Evolutionary conservation across 2,888 invertebrate species (phyloP).

Genomic region (Lacanobia wlatinum): DNA sequence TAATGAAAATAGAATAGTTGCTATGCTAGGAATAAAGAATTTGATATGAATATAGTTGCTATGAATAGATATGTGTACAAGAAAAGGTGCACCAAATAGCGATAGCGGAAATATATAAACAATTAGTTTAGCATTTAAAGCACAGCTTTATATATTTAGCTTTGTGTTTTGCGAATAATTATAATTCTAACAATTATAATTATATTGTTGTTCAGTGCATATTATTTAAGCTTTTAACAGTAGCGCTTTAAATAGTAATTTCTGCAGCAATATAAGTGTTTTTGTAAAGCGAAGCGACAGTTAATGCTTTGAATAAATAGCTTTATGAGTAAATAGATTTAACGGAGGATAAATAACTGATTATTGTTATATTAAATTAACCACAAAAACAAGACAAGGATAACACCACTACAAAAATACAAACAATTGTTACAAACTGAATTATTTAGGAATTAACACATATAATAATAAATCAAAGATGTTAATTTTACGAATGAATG

Average conservation of each 20-base stretch:
- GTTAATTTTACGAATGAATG: neutral
- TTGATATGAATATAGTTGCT: neutral
- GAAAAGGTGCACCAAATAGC: constrained; percentile 21
- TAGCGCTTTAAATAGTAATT: neutral
- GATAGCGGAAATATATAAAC: neutral
- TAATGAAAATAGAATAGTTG: neutral
- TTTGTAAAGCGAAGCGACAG: neutral
- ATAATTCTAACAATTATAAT: too few relatives aligned
- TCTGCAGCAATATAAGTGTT: neutral
- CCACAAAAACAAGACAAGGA: constrained; percentile 18
- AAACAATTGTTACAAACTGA: constrained; percentile 12
- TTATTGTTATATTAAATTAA: neutral
- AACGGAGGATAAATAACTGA: too few relatives aligned
- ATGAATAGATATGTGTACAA: neutral
- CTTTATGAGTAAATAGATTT: neutral
- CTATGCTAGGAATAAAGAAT: neutral
- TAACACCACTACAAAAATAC: constrained; percentile 24
- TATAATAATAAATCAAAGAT: constrained; percentile 2
- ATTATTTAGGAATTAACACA: neutral
- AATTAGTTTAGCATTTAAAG: neutral
- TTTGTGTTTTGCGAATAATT: neutral
- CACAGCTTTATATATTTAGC: neutral
- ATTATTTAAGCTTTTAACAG: neutral
- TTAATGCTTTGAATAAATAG: neutral
- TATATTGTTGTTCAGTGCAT: neutral